Conservation (phyloP, 92 coral and sea anemone species). For the Palythoa caribaeorum region DNA sequence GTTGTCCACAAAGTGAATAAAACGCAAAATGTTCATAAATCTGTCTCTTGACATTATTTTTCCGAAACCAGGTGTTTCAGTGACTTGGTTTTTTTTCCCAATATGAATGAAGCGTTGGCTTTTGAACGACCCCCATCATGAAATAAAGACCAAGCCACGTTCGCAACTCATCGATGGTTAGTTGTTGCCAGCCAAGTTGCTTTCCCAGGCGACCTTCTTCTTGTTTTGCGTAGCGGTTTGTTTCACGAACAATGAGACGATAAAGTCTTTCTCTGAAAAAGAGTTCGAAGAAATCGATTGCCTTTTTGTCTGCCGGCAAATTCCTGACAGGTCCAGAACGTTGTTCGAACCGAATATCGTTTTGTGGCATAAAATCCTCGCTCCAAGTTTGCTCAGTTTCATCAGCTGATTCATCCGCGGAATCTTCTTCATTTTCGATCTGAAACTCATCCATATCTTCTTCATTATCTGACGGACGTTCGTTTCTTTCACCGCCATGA, state of each 20-base stretch:
- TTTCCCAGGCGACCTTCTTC: conserved; percentile 27
- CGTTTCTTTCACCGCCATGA: not conserved
- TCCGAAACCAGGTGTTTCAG: conserved; percentile 54
- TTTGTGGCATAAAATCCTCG: conserved; percentile 37
- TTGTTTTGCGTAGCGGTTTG: conserved; percentile 50
- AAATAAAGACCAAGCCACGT: conserved; percentile 60
- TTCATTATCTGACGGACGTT: conserved; percentile 21
- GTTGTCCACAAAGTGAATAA: conserved; percentile 65
- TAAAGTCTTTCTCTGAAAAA: conserved; percentile 57
- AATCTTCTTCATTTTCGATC: conserved; percentile 31
- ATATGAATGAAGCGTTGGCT: conserved; percentile 57
- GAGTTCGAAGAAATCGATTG: conserved; percentile 52
- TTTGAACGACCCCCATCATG: conserved; percentile 60
- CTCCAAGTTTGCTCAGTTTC: conserved; percentile 48
- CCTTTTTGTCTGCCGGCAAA: conserved; percentile 33
- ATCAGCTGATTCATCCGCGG: conserved; percentile 50
- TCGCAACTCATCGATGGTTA: conserved; percentile 55
- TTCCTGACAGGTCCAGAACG: conserved; percentile 31
- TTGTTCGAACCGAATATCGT: conserved; percentile 36
- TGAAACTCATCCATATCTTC: conserved; percentile 9
- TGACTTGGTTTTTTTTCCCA: conserved; percentile 46
- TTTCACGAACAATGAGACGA: conserved; percentile 48
- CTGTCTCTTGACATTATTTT: conserved; percentile 56
- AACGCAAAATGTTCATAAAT: conserved; percentile 54
- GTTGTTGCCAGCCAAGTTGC: conserved; percentile 39